Evolutionary conservation across 2,888 invertebrate species (phyloP), one percentile per base, ranked within the genome.

Genomic region (Caenorhabditis afra): DNA sequence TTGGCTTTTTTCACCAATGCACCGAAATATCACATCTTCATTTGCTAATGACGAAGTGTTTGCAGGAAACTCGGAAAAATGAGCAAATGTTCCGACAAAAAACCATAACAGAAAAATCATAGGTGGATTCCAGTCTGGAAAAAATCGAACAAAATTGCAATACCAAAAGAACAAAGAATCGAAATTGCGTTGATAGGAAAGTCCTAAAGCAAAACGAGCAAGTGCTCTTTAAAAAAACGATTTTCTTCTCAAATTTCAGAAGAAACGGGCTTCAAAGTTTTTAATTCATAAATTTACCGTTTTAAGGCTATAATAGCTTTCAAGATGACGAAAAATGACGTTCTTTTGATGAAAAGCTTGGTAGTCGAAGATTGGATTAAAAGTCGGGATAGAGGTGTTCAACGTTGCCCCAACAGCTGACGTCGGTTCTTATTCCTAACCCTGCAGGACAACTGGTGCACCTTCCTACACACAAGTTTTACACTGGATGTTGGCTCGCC

Each of bases 21-120:
- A 89, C 35, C 83, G 78, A 39, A 89, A 85, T 4, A 74, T 65
- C n/a, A 88, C 82, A 62, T 84, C 85, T 8, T 82, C 75, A 3
- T 87, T 88, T 8, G 85, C 14, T 22, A 81, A 47, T 5, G 81
- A 79, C 3, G 86, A 81, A 14, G 70, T 55, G 52, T 87, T 87
- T 10, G 20, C 29, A 1, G 83, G 83, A 14, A 45, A 20, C 64
- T 81, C 78, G 14, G 66, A 22, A 49, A 49, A 22, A 20, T 47
- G n/a, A 16, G 16, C n/a, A 16, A 8, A n/a, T n/a, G 14, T 44
- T 44, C 16, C 18, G 8, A 47, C 41, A 41, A 41, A 14, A 3
- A 11, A 41, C 14, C 11, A 41, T 41, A 14, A 11, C 41, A 41
- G 11, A 11, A 41, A 41, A 14, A 41, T 41, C 29, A 29, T 29